Evolutionary conservation across 2,797 vertebrate genomes (phyloP).

Genomic region (Okamejei kenojei): DNA sequence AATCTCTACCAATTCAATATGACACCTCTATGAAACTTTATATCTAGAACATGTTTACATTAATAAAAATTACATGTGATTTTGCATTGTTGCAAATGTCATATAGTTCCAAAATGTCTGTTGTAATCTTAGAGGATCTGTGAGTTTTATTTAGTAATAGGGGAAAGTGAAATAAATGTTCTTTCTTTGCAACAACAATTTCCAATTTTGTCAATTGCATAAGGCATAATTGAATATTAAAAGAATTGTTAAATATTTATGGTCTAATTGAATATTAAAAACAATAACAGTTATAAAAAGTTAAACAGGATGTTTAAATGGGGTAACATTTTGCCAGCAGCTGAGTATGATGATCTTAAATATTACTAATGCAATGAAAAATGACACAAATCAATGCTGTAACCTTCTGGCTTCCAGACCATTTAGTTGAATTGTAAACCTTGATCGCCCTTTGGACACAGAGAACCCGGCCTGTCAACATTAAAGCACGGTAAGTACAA

Average conservation of each 20-base stretch:
- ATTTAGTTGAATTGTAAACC: too few species aligned
- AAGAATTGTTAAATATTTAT: constrained; percentile 2
- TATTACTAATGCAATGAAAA: too few species aligned
- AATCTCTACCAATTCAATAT: background rate
- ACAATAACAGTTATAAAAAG: background rate
- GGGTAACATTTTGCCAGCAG: too few species aligned
- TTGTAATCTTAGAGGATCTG: background rate
- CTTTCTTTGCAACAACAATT: background rate
- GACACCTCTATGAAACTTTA: background rate
- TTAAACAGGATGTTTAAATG: too few species aligned
- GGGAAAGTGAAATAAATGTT: background rate
- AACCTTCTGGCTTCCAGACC: too few species aligned
- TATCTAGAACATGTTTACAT: background rate
- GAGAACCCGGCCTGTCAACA: too few species aligned
- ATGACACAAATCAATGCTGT: too few species aligned
- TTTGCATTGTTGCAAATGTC: background rate
- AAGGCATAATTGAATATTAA: constrained; percentile 16
- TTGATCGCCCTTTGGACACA: too few species aligned
- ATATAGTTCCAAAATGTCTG: background rate
- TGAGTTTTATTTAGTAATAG: background rate
- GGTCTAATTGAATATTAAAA: constrained; percentile 14
- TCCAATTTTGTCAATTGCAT: background rate
- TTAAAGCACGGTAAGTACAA: too few species aligned
- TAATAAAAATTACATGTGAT: background rate
- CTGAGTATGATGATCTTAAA: too few species aligned